Evolutionary conservation across 1,140 invertebrate genomes (phyloP).

Genomic region (Diabrotica virgifera): DNA sequence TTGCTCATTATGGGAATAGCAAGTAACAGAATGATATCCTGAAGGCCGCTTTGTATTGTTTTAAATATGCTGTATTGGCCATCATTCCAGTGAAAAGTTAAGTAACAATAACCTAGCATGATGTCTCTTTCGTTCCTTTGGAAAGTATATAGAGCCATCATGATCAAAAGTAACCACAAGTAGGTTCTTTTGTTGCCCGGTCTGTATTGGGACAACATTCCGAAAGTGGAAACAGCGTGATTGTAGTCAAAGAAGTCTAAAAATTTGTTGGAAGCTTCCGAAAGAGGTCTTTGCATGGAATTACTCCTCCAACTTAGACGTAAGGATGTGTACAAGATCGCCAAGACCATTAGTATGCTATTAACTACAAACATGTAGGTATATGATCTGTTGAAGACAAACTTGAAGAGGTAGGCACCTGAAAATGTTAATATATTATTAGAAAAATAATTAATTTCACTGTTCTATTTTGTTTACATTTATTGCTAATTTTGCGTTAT

Average conservation of each 20-base stretch:
- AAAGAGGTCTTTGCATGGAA: constrained; percentile 56
- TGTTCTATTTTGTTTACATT: too few species aligned
- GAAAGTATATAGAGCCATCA: constrained; percentile 74
- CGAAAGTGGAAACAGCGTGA: constrained; percentile 60
- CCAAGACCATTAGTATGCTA: constrained; percentile 54
- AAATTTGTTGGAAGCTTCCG: constrained; percentile 58
- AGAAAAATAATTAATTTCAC: too few species aligned
- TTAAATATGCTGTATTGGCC: constrained; percentile 57
- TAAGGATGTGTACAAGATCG: constrained; percentile 61
- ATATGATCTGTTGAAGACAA: constrained; percentile 59
- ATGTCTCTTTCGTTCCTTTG: constrained; percentile 72
- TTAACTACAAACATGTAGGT: constrained; percentile 70
- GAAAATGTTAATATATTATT: constrained; percentile 23
- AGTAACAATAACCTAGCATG: constrained; percentile 64
- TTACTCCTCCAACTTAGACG: constrained; percentile 65
- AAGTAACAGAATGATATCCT: constrained; percentile 62
- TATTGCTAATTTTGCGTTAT: too few species aligned
- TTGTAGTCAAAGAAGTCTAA: constrained; percentile 67
- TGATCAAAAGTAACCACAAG: constrained; percentile 61
- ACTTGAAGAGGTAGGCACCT: constrained; percentile 58
- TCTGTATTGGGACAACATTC: constrained; percentile 54
- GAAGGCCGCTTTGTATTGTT: constrained; percentile 65
- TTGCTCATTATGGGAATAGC: constrained; percentile 68
- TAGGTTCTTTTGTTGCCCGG: constrained; percentile 55
- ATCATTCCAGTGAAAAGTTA: constrained; percentile 66